Base-by-base conservation (phyloP, 2,888 invertebrate species). In the Drosophila melanosoma region DNA sequence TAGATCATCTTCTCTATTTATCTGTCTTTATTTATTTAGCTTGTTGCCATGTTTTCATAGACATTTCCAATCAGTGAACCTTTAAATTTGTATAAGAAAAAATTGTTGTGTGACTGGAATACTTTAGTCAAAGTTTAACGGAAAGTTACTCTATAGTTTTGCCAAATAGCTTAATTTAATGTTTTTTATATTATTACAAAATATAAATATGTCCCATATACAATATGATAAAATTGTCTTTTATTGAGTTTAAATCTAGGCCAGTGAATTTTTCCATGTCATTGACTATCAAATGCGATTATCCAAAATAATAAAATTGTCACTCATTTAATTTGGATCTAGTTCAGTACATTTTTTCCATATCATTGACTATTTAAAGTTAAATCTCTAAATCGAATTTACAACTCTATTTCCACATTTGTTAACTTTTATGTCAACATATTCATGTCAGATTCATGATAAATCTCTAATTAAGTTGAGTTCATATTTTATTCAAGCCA, bases 401-500 rank as follows among this genome's bases (percentile, higher is more conserved):
- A 23, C 23, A 45, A 3, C 23, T 23, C 8, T 4, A 26, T 35
- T 67, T 69, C 42, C 56, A 45, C 33, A 42, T 42, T 64, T 69
- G 35, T 49, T 45, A 56, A 54, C 57, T 56, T 26, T 49, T 40
- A 53, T 29, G n/a, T 42, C 42, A 54, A 57, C 57, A 52, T 20
- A 17, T n/a, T 17, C 20, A 51, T 53, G 17, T 48, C 42, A 64
- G 61, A 74, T 74, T 54, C 52, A 64, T 64, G 54, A 52, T 48
- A 36, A 54, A 57, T 40, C 36, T 49, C 10, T 67, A 69, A 48
- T 69, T 51, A 58, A 53, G 20, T 36, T 35, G 17, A 48, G n/a
- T 38, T 52, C 56, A 42, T 54, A 29, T 40, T 45, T 26, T 42
- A 70, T 70, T 53, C 66, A 23, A 15, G 20, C 17, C 42, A 38